Conservation (phyloP, 2,888 invertebrate genomes). For the Neocrepidodera transversa region DNA sequence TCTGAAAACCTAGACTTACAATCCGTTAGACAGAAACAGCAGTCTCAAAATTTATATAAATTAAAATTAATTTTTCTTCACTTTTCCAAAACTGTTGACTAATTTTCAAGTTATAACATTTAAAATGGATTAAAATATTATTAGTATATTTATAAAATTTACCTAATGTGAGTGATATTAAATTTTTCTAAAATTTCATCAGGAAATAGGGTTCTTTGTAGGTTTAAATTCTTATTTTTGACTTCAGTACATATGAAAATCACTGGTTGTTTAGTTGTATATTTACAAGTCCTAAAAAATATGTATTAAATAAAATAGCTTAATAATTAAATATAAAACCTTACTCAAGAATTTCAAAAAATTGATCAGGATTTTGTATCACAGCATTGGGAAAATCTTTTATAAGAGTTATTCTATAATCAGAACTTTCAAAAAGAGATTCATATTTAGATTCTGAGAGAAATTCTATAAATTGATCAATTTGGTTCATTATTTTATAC, state of each 20-base stretch:
- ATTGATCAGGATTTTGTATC: constrained; percentile 69
- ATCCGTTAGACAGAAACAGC: no score
- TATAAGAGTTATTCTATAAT: constrained; percentile 70
- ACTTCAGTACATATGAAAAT: constrained; percentile 77
- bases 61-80: no score
- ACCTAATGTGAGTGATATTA: constrained; percentile 73
- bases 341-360: constrained; percentile 74
- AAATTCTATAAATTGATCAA: constrained; percentile 77
- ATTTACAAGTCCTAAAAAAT: constrained; percentile 65
- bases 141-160: no score
- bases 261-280: constrained; percentile 71
- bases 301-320: neutral
- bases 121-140: no score
- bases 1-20: no score
- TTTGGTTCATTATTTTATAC: constrained; percentile 66
- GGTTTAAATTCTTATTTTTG: constrained; percentile 67
- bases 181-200: constrained; percentile 68
- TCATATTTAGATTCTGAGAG: constrained; percentile 79
- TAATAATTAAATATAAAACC: constrained; percentile 39
- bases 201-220: constrained; percentile 70
- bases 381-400: constrained; percentile 87
- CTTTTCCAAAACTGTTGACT: no score
- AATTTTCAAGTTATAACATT: no score
- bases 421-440: constrained; percentile 62
- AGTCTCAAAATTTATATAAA: no score